Percentiles rank a stretch among this genome's conserved stretches.
Evolutionary conservation across 2,888 invertebrate genomes (phyloP).

Genomic region (Eupelmus urozonus): DNA sequence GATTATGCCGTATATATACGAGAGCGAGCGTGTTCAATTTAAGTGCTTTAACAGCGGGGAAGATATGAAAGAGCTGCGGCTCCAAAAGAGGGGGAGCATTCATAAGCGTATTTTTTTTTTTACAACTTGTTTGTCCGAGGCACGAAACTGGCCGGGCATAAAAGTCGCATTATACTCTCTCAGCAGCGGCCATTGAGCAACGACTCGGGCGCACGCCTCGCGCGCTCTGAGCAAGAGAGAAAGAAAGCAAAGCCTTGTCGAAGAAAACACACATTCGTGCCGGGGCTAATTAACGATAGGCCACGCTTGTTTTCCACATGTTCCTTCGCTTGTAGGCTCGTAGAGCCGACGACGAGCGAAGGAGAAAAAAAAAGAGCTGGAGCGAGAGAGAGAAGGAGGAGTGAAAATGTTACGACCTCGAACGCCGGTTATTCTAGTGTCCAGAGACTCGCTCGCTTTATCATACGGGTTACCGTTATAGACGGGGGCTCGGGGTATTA

Average conservation of each 20-base stretch:
- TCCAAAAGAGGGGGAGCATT: constrained; percentile 9
- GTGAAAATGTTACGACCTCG: neutral
- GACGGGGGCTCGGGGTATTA: constrained; percentile 4
- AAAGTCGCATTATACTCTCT: constrained; percentile 46
- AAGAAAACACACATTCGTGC: constrained; percentile 26
- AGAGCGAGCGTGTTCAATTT: constrained; percentile 3
- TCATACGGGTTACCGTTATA: constrained; percentile 19
- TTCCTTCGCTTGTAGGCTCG: constrained; percentile 4
- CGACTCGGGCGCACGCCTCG: neutral
- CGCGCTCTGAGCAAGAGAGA: no score
- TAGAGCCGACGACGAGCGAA: no score
- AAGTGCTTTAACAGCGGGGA: neutral
- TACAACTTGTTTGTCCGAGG: constrained; percentile 53
- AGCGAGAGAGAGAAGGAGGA: neutral
- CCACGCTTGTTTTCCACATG: constrained; percentile 41
- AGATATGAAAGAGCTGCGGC: neutral
- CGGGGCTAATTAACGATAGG: constrained; percentile 44
- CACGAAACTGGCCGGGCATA: constrained; percentile 44
- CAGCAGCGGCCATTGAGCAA: constrained; percentile 22
- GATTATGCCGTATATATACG: neutral
- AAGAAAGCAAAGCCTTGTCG: constrained; percentile 18
- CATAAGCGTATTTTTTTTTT: constrained; percentile 31
- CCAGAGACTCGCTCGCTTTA: constrained; percentile 16
- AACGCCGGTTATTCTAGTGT: constrained; percentile 12
- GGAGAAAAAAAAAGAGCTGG: no score